phyloP scores from a whole-genome alignment of 2,888 invertebrate genomes.

The Acanthosepion pharaonis region DNA sequence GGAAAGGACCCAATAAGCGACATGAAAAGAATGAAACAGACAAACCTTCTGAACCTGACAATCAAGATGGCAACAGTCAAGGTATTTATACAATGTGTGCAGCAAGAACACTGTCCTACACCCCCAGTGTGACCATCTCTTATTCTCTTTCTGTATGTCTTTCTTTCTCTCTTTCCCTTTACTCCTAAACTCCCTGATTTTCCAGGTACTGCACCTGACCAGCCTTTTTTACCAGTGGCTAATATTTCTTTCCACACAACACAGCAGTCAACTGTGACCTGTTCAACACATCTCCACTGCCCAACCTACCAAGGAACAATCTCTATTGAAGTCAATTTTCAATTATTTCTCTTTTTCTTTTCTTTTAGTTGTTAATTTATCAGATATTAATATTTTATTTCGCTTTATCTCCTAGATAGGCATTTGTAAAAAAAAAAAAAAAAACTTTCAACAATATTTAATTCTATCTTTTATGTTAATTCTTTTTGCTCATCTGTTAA shows the following conservation, averaged over 20 bases:
- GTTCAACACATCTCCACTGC: neutral
- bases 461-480: neutral
- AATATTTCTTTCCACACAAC: neutral
- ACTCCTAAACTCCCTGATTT: neutral
- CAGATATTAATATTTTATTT: neutral
- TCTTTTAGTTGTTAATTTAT: neutral
- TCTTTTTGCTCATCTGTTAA: neutral
- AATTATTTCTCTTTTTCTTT: neutral
- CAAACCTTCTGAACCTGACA: slow-evolving; percentile 47
- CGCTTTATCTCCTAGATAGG: neutral
- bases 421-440: neutral
- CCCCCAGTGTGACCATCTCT: slow-evolving; percentile 33
- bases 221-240: slow-evolving; percentile 33
- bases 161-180: neutral
- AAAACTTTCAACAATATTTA: neutral
- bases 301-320: neutral
- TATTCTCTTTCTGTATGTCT: neutral
- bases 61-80: slow-evolving; percentile 49
- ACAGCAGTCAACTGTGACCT: neutral
- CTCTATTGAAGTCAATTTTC: neutral
- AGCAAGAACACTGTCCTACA: slow-evolving; percentile 16
- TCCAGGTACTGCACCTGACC: slow-evolving; percentile 11
- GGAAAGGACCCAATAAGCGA: slow-evolving; percentile 34
- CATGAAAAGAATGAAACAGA: slow-evolving; percentile 40
- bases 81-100: slow-evolving; percentile 44